Base-by-base conservation (phyloP, 2,888 invertebrate genomes). In the Germaria angustata region DNA sequence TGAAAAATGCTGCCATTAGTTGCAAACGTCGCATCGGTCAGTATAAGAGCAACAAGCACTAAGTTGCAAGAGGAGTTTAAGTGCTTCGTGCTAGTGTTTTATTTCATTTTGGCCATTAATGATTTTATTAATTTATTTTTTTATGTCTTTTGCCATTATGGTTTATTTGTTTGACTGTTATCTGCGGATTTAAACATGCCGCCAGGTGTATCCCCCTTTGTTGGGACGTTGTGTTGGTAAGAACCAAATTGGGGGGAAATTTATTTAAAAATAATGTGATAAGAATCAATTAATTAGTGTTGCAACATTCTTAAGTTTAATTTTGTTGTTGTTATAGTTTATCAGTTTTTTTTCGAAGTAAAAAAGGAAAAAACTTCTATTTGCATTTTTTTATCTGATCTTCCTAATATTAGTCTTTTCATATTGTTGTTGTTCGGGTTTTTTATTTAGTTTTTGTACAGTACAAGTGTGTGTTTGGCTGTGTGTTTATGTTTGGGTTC, bases 231-330 rank as follows among this genome's bases (percentile, higher is more conserved):
- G 15, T 39, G 24, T 22, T 9, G 36, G 46, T 22, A 55, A 34
- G 55, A 24, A 24, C 13, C 55, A 17, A 72, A 68, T 59, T 32
- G 55, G 51, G 66, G 59, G 71, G 61, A 77, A 72, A 76, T 77
- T 77, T 41, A 63, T 36, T 17, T 75, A 24, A 55, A 57, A 36
- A 51, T 49, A 9, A 39, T 73, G 39, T 71, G 82, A 82, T 82
- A 82, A 76, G 44, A 79, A 82, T 82, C 82, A 82, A 82, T 82
- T 82, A 82, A 82, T 82, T 82, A 75, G 82, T 82, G 75, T 79
- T 82, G 78, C 73, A 57, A 63, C 73, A 63, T 78, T 73, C 20
- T 72, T 63, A 46, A 46, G 55, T 68, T 44, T 36, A 9, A 46
- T 65, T n/a, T 69, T 69, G 39, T 66, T 68, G 68, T 36, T 39